These are phyloP conservation scores for Saxidomus purpurata DNA, from an alignment of 1,140 invertebrate species.

Conservation along the genomic window DNA sequence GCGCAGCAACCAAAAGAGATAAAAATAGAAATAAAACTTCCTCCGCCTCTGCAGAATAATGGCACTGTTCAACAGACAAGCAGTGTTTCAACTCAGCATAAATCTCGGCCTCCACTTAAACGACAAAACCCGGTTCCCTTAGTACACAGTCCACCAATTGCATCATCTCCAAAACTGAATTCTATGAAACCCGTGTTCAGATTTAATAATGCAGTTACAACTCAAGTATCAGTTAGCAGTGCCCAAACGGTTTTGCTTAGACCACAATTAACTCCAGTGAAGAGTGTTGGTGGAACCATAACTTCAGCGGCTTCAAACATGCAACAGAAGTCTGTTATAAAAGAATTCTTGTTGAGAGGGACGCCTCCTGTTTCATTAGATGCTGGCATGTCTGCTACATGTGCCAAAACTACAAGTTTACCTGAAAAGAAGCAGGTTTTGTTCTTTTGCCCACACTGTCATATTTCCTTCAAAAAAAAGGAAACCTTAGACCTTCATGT, in stretches of 20 bases:
- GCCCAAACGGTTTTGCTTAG: neutral
- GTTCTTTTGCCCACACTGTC: constrained; percentile 63
- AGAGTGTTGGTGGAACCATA: neutral
- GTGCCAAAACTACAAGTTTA: neutral
- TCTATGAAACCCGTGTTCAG: constrained; percentile 40
- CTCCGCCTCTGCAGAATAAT: neutral
- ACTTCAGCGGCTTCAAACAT: neutral
- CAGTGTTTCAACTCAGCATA: neutral
- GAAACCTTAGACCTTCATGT: constrained; percentile 76
- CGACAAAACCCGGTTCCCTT: constrained; percentile 55
- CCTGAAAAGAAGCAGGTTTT: neutral
- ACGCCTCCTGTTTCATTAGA: neutral
- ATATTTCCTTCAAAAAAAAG: constrained; percentile 73
- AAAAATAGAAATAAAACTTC: constrained; percentile 72
- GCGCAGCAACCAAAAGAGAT: constrained; percentile 55
- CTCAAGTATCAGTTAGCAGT: neutral
- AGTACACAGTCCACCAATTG: neutral
- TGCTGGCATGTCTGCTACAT: neutral
- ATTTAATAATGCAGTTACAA: constrained; percentile 36
- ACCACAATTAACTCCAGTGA: neutral
- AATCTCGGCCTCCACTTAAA: constrained; percentile 1
- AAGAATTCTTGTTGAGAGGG: constrained; percentile 5
- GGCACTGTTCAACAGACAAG: neutral
- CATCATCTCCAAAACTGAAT: neutral
- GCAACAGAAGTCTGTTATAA: neutral